Evolutionary conservation across 2,888 invertebrate species (phyloP), one percentile per base, ranked within the genome.

Genomic region (Eugnorisma glareosa): DNA sequence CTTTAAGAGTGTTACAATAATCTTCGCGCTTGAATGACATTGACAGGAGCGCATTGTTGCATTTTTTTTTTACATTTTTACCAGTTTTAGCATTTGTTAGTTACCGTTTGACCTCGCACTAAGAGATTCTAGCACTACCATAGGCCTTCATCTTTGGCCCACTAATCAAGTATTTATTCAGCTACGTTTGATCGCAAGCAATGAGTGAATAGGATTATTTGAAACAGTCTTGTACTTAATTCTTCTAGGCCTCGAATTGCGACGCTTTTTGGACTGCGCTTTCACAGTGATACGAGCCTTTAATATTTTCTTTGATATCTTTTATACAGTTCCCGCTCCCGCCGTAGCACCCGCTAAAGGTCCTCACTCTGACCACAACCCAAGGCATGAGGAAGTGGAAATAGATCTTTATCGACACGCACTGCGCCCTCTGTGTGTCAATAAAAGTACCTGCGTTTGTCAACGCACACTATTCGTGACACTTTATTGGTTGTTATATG

Each of bases 391-490:
- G 84, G 89, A 91, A 90, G 89, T 89, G 75, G 80, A 88, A 79
- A 74, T 75, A 75, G 91, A 91, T 91, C 74, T 21, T 79, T 91
- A 91, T 91, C 91, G 31, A 73, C 90, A 90, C 91, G 91, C 91
- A 90, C 85, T 87, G 80, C 82, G 83, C 80, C 74, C 75, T 77
- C 71, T 73, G 61, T 81, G 77, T 81, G 82, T 87, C 82, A 79
- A 83, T 85, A 88, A 81, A 88, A 83, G 69, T 86, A 71, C 73
- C 63, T 35, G 64, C 51, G 78, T 79, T 82, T 85, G 83, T 85
- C 78, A 78, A 81, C 81, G 85, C 79, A 75, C 83, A 84, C 75
- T 89, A 78, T 79, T 80, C 83, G 78, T 86, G 82, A 81, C 80
- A 70, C 21, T 83, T 74, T 83, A 83, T 83, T 75, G 73, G 79